Evolutionary conservation across 2,113 vertebrate genomes (phyloP), one percentile per base, ranked within the genome.

Genomic region (Passer montanus): DNA sequence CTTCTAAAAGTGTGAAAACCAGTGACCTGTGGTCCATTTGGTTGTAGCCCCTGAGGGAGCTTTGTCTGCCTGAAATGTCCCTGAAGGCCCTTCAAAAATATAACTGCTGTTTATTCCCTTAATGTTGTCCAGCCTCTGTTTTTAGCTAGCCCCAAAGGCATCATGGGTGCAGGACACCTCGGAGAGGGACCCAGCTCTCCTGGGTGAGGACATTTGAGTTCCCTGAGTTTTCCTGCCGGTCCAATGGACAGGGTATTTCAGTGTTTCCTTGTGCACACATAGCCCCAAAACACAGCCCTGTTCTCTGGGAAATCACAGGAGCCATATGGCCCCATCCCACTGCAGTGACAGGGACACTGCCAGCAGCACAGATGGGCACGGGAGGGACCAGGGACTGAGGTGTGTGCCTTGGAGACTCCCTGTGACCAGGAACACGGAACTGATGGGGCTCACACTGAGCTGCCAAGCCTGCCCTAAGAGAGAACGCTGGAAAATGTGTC

Each of bases 11-110:
- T 53, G 24, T 53, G 76, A 35, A 50, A 64, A 28, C 24, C 37
- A 0, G 0, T 79, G 37, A n/a, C 37, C 37, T 3, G 1, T 3
- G 0, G 3, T 21, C 10, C 23, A 28, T 63, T 63, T 43, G 23
- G 9, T 5, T 27, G 30, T 1, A 26, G 39, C 7, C 31, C 22
- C 46, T 21, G n/a, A 9, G 70, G 43, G 50, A 39, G 30, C 30
- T 56, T 44, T 1, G 1, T n/a, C 21, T 49, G 15, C n/a, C 43
- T 1, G 0, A 9, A 11, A 31, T 24, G 24, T 18, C 43, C 19
- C 47, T 53, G 24, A 64, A 53, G 14, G 14, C 14, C 6, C 24
- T 28, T 43, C 59, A 43, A 13, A 53, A 78, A 43, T 28, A 18
- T 0, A 43, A 17, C 10, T 4, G 13, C 11, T 23, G 43, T 43